A percentile compares a stretch with the other conserved stretches of the same genome.
These are phyloP conservation scores for Virgularia gustaviana DNA, from an alignment of 92 coral and sea anemone species.

Conservation along the genomic window DNA sequence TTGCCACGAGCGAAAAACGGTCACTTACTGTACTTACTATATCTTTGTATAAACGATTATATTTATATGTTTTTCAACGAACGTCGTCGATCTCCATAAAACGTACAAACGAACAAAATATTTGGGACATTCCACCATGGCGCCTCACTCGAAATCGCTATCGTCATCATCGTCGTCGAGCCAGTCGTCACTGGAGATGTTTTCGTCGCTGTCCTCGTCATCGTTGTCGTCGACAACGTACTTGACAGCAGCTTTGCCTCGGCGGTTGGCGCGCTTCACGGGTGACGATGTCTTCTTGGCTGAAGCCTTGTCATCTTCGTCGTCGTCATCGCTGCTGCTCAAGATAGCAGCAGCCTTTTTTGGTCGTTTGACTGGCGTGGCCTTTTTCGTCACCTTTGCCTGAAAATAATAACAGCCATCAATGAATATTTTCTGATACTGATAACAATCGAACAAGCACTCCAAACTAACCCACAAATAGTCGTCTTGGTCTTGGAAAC, in stretches of 20 bases:
- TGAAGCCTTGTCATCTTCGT: background rate
- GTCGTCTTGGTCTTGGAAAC: too few species aligned
- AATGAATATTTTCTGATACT: too few species aligned
- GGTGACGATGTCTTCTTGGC: constrained; percentile 2
- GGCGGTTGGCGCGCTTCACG: constrained; percentile 22
- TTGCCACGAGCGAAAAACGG: too few species aligned
- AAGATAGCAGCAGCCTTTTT: constrained; percentile 23
- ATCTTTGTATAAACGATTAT: too few species aligned
- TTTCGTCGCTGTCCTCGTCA: constrained; percentile 38
- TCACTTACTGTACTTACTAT: too few species aligned
- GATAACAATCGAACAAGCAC: too few species aligned
- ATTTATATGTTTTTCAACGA: too few species aligned
- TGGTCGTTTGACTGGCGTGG: constrained; percentile 1
- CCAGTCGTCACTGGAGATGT: constrained; percentile 33
- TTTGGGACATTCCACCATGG: too few species aligned
- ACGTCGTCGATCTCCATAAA: background rate
- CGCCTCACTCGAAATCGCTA: constrained; percentile 20
- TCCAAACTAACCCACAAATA: too few species aligned
- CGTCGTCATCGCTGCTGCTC: constrained; percentile 48
- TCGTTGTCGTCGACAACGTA: constrained; percentile 40
- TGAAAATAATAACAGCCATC: background rate
- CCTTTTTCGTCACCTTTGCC: background rate
- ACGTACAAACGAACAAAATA: background rate
- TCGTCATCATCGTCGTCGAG: constrained; percentile 22
- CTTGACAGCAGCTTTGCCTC: constrained; percentile 44